These are phyloP conservation scores for Tiliacea citrago DNA, from an alignment of 2,888 invertebrate species.

Conservation along the genomic window DNA sequence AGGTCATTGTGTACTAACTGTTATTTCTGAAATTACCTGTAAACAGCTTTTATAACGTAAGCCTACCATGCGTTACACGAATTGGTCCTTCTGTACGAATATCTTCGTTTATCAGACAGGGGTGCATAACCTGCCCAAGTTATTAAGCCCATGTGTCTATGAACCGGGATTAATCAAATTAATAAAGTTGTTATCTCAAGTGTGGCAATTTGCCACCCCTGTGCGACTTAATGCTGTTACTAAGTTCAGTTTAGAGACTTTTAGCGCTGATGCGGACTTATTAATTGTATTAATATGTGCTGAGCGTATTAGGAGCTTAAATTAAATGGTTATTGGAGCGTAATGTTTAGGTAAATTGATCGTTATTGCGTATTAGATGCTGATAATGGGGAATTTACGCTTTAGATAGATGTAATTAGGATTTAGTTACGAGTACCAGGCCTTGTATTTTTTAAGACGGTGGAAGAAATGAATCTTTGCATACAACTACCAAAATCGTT, in stretches of 20 bases:
- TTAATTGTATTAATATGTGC: conserved; percentile 64
- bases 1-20: too few relatives aligned
- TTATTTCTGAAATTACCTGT: too few relatives aligned
- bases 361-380: conserved; percentile 41
- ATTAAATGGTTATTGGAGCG: conserved; percentile 51
- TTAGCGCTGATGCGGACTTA: conserved; percentile 63
- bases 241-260: conserved; percentile 63
- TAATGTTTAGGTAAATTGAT: conserved; percentile 40
- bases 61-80: not conserved
- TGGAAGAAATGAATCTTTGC: not conserved
- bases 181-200: conserved; percentile 82
- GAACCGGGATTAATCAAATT: conserved; percentile 80
- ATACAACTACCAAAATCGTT: not conserved
- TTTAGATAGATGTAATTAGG: not conserved
- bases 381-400: conserved; percentile 12
- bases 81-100: conserved; percentile 23
- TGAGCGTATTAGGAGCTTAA: conserved; percentile 36
- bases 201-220: conserved; percentile 77
- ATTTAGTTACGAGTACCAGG: not conserved
- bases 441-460: not conserved
- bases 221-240: conserved; percentile 70
- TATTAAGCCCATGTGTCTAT: conserved; percentile 76
- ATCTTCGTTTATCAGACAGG: conserved; percentile 31
- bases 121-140: conserved; percentile 63
- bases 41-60: not conserved